Conservation (phyloP, 2,797 vertebrate genomes). For the Sebastes matsubarae region DNA sequence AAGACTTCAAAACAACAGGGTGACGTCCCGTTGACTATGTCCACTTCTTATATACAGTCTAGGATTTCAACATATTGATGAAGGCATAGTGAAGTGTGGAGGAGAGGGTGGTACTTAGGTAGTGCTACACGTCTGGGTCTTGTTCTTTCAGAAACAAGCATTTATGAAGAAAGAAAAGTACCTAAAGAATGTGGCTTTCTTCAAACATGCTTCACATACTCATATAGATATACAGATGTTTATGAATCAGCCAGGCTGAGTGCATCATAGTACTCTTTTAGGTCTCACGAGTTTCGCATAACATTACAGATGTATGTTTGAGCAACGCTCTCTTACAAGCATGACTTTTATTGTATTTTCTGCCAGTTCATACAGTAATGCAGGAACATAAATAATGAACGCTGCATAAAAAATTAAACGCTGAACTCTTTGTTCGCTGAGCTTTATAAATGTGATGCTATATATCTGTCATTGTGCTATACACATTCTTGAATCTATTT, state of each 20-base stretch:
- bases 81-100: neutral
- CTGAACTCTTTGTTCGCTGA: constrained; percentile 8
- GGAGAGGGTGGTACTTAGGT: neutral
- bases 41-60: too few species aligned
- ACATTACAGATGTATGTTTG: neutral
- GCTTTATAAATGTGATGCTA: neutral
- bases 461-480: neutral
- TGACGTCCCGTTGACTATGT: too few species aligned
- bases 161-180: neutral
- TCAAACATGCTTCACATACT: neutral
- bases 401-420: constrained; percentile 7
- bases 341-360: neutral
- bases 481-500: neutral
- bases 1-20: too few species aligned
- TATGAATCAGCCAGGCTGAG: neutral
- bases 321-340: neutral
- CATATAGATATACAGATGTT: too few species aligned
- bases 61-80: neutral
- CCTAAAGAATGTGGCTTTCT: too few species aligned
- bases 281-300: neutral
- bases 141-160: neutral
- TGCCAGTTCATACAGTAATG: neutral
- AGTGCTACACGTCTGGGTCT: neutral
- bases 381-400: constrained; percentile 24
- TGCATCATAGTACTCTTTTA: neutral